Conservation (phyloP, 1,140 invertebrate genomes). For the Lutraria rhynchaena region DNA sequence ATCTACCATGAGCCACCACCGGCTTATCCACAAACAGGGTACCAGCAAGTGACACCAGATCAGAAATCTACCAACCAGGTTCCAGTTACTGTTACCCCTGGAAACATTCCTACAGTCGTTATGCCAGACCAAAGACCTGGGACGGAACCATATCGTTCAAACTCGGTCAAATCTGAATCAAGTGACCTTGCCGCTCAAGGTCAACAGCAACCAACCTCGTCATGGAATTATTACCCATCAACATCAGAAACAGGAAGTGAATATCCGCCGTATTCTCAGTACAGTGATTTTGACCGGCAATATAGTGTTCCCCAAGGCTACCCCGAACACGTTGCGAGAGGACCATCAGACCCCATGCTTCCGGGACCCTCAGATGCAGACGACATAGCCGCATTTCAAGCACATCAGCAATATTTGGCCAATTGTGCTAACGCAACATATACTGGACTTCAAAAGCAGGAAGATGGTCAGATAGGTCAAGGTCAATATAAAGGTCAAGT, state of each 20-base stretch:
- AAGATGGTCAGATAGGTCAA: constrained; percentile 8
- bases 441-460: not conserved
- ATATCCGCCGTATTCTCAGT: constrained; percentile 27
- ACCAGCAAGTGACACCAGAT: not conserved
- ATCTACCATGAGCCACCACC: constrained; percentile 25
- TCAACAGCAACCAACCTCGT: not conserved
- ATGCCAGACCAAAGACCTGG: not conserved
- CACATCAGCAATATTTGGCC: constrained; percentile 21
- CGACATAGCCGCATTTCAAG: constrained; percentile 33
- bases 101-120: constrained; percentile 9
- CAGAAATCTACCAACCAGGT: not conserved
- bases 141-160: constrained; percentile 9
- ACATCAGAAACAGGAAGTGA: constrained; percentile 6
- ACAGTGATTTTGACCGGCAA: constrained; percentile 29
- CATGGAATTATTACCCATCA: constrained; percentile 37
- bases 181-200: not conserved
- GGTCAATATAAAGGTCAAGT: constrained; percentile 18
- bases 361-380: constrained; percentile 19
- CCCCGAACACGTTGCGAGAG: not conserved
- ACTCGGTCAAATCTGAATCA: constrained; percentile 31
- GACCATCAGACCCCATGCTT: constrained; percentile 30
- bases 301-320: constrained; percentile 6
- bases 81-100: not conserved
- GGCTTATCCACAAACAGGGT: constrained; percentile 13
- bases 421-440: not conserved